Evolutionary conservation across 1,140 invertebrate genomes (phyloP), one percentile per base, ranked within the genome.

Genomic region (Polypedilum pembai): DNA sequence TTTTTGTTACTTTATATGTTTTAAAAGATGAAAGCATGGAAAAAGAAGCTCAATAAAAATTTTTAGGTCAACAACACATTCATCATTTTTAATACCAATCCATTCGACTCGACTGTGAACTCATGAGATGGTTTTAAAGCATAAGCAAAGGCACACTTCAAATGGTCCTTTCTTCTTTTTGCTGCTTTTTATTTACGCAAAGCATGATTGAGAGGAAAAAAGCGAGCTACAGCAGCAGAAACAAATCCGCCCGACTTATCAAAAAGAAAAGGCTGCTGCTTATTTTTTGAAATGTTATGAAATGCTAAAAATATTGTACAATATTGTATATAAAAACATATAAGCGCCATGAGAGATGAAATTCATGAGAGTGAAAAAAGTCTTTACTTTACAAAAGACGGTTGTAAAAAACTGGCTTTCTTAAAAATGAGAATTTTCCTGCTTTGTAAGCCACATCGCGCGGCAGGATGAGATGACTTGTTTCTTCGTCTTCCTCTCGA

Each of bases 231-330:
- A 56, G n/a, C 12, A 56, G n/a, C 8, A 56, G 3, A 56, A 56
- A 56, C 45, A 56, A 56, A 56, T n/a, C 45, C 45, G n/a, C 45
- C 45, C 45, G n/a, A n/a, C 45, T 56, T 56, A 56, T 56, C 45
- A 56, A 56, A 56, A 56, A 15, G 3, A 56, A 4, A 12, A n/a
- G n/a, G 12, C n/a, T 12, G 12, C 3, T 15, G 12, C 12, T n/a
- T 12, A 4, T n/a, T n/a, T 56, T 56, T 56, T 56, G 45, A 56
- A 56, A 56, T 56, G n/a, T n/a, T n/a, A 56, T 56, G n/a, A 56
- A 56, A 56, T n/a, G 24, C 24, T 56, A n/a, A 56, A 56, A 56
- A 56, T 56, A 56, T 56, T 33, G 12, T 56, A 56, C 45, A 33
- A 33, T 33, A 33, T 33, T 33, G 24, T 56, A 56, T n/a, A 56